phyloP scores from a whole-genome alignment of 2,797 vertebrate genomes.

The Macroramphosus scolopax region DNA sequence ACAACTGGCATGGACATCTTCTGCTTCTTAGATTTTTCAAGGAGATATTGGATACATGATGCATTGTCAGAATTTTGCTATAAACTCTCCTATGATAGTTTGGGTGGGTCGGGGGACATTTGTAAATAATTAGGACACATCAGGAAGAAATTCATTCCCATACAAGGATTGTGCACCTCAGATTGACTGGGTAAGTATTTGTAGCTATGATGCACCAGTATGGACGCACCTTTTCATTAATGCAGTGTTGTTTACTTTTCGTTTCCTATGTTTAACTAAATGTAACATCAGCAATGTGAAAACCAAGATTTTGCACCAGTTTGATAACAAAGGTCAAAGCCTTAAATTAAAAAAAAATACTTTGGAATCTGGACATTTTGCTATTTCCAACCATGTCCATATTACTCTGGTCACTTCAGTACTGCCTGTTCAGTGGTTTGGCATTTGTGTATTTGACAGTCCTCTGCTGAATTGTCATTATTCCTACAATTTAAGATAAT shows the following conservation, averaged over 20 bases:
- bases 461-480: too few species aligned
- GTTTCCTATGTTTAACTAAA: too few species aligned
- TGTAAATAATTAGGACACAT: slow-evolving; percentile 49
- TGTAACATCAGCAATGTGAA: too few species aligned
- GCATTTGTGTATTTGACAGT: too few species aligned
- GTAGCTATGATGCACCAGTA: too few species aligned
- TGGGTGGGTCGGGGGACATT: slow-evolving; percentile 44
- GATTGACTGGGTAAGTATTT: slow-evolving; percentile 62
- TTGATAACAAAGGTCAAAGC: slow-evolving; percentile 3
- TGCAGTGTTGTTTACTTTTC: slow-evolving; percentile 15
- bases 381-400: too few species aligned
- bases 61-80: slow-evolving; percentile 51
- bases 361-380: too few species aligned
- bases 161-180: slow-evolving; percentile 34
- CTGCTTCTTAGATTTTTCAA: slow-evolving; percentile 38
- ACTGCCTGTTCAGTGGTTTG: too few species aligned
- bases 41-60: slow-evolving; percentile 42
- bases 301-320: not conserved
- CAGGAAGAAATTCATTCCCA: slow-evolving; percentile 49
- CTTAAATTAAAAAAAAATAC: too few species aligned
- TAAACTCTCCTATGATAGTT: slow-evolving; percentile 59
- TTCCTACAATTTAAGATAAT: too few species aligned
- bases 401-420: too few species aligned
- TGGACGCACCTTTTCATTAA: slow-evolving; percentile 23
- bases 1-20: slow-evolving; percentile 7